Evolutionary conservation across 1,140 invertebrate species (phyloP).

Genomic region (Metopolophium dirhodum): DNA sequence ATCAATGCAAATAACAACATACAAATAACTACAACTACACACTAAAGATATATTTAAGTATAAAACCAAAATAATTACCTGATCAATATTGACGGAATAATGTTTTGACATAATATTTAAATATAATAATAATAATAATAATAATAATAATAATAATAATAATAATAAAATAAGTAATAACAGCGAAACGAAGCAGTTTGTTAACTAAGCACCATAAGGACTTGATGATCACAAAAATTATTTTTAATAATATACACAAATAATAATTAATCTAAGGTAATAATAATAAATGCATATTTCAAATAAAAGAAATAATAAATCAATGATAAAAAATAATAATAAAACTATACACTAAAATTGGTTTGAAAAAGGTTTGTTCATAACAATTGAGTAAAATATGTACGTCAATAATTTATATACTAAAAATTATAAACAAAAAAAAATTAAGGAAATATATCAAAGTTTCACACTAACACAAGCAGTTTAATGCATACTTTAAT

Average conservation of each 20-base stretch:
- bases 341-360: constrained; percentile 39
- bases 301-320: constrained; percentile 53
- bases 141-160: constrained; percentile 44
- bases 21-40: neutral
- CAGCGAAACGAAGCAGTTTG: constrained; percentile 54
- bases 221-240: constrained; percentile 53
- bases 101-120: constrained; percentile 8
- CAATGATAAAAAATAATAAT: constrained; percentile 40
- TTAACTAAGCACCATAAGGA: constrained; percentile 54
- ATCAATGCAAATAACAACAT: constrained; percentile 31
- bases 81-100: constrained; percentile 44
- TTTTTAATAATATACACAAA: constrained; percentile 45
- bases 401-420: constrained; percentile 25
- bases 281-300: constrained; percentile 53
- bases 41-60: neutral
- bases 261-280: constrained; percentile 37
- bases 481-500: constrained; percentile 30
- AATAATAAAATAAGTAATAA: constrained; percentile 53
- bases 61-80: constrained; percentile 25
- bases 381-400: neutral
- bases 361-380: neutral
- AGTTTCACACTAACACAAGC: constrained; percentile 43
- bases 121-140: constrained; percentile 33
- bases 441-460: constrained; percentile 35
- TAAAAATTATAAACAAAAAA: constrained; percentile 32